Evolutionary conservation across 2,113 vertebrate species (phyloP).

Genomic region (Chionodraco myersi): DNA sequence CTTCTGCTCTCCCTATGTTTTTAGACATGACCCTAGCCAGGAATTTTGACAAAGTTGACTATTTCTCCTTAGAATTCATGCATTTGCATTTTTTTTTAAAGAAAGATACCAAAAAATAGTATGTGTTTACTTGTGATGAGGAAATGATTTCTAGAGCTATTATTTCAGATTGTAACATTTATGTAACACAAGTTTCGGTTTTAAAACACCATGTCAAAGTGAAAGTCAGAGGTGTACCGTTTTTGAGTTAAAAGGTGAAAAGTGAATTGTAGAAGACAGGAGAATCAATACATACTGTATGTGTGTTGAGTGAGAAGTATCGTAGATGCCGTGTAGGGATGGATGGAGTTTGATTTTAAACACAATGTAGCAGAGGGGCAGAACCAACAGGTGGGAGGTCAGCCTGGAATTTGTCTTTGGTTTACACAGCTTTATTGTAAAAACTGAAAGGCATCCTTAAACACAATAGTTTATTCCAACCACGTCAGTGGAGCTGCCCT

Average conservation of each 20-base stretch:
- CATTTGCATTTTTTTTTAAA: background rate
- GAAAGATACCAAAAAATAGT: background rate
- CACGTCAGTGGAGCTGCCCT: slow-evolving; percentile 18
- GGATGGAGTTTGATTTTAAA: background rate
- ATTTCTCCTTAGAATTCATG: background rate
- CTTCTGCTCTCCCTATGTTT: background rate
- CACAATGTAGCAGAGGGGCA: background rate
- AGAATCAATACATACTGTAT: background rate
- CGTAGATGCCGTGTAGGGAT: background rate
- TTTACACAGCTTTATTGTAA: background rate
- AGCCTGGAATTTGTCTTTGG: background rate
- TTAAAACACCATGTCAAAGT: background rate
- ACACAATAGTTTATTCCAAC: slow-evolving; percentile 15
- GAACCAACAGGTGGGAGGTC: slow-evolving; percentile 18
- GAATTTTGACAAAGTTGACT: background rate
- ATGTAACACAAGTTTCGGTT: background rate
- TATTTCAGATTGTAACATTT: background rate
- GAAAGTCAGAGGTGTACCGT: background rate
- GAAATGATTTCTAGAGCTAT: background rate
- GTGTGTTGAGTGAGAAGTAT: background rate
- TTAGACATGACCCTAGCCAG: background rate
- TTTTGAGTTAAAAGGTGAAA: background rate
- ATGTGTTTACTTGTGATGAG: background rate
- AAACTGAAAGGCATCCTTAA: background rate
- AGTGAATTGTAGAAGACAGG: background rate